Evolutionary conservation across 1,140 invertebrate species (phyloP).

Genomic region (Bombus pyrosoma): DNA sequence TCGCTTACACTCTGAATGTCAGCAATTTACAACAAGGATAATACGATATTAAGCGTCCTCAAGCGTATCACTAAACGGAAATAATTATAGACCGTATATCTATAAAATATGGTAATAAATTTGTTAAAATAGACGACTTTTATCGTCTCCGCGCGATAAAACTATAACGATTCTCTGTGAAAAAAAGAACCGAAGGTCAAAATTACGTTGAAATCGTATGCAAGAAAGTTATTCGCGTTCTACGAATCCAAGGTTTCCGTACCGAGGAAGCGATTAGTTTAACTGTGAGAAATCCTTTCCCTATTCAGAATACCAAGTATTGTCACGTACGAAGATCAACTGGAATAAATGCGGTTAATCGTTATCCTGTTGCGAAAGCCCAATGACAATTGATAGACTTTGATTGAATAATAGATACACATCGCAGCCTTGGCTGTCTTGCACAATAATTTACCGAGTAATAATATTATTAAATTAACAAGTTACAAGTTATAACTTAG

Average conservation of each 20-base stretch:
- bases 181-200: slow-evolving; percentile 3
- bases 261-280: neutral
- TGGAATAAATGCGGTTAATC: neutral
- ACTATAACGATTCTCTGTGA: too few relatives aligned
- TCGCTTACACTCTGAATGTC: neutral
- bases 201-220: too few relatives aligned
- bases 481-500: too few relatives aligned
- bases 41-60: neutral
- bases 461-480: too few relatives aligned
- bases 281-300: slow-evolving; percentile 8
- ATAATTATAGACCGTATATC: neutral
- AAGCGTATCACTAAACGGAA: neutral
- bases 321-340: neutral
- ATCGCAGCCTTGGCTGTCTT: too few relatives aligned
- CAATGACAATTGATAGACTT: neutral
- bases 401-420: neutral
- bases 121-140: neutral
- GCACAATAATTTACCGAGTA: too few relatives aligned
- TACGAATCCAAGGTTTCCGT: slow-evolving; percentile 23
- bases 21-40: slow-evolving; percentile 21
- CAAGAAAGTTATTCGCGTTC: neutral
- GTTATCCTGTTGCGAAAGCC: neutral
- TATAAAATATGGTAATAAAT: neutral
- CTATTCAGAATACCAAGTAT: neutral
- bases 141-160: neutral